Percentiles rank a stretch among this genome's conserved stretches.
These are phyloP conservation scores for Cryptocephalus primarius DNA, from an alignment of 2,888 invertebrate species.

Conservation along the genomic window DNA sequence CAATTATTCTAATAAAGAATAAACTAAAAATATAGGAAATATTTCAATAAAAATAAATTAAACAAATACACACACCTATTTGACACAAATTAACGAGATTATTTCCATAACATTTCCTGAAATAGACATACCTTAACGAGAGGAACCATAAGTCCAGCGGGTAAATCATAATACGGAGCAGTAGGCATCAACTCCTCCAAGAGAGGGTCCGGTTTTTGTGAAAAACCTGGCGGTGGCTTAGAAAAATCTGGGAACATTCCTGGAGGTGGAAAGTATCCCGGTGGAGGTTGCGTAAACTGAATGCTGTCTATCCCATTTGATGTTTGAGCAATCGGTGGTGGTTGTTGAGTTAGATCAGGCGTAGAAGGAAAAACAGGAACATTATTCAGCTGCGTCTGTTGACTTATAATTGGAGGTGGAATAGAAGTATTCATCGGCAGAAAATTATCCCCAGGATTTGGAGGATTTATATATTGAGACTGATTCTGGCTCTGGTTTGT, in stretches of 20 bases:
- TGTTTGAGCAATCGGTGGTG: conserved; percentile 9
- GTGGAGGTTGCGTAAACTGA: conserved; percentile 45
- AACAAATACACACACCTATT: too few relatives aligned
- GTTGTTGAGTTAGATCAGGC: conserved; percentile 15
- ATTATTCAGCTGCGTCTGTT: conserved; percentile 7
- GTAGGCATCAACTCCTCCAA: conserved; percentile 75
- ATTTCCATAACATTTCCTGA: neutral
- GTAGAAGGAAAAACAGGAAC: conserved; percentile 13
- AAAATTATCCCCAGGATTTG: conserved; percentile 17
- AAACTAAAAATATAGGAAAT: too few relatives aligned
- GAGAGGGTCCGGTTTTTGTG: conserved; percentile 32
- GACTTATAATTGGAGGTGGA: conserved; percentile 32
- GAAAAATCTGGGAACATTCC: conserved; percentile 65
- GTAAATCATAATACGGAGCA: conserved; percentile 92
- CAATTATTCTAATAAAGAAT: too few relatives aligned
- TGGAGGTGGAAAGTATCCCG: conserved; percentile 43
- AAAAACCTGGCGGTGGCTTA: conserved; percentile 75
- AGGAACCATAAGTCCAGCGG: conserved; percentile 97
- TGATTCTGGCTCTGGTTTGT: neutral
- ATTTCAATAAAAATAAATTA: too few relatives aligned
- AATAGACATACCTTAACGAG: conserved; percentile 63
- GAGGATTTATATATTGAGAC: conserved; percentile 10
- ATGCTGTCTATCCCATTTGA: conserved; percentile 23
- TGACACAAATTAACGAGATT: too few relatives aligned
- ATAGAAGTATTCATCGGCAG: conserved; percentile 30